A percentile compares a stretch with the other conserved stretches of the same genome.
phyloP scores from a whole-genome alignment of 2,113 vertebrate species.

The Nematolebias whitei region DNA sequence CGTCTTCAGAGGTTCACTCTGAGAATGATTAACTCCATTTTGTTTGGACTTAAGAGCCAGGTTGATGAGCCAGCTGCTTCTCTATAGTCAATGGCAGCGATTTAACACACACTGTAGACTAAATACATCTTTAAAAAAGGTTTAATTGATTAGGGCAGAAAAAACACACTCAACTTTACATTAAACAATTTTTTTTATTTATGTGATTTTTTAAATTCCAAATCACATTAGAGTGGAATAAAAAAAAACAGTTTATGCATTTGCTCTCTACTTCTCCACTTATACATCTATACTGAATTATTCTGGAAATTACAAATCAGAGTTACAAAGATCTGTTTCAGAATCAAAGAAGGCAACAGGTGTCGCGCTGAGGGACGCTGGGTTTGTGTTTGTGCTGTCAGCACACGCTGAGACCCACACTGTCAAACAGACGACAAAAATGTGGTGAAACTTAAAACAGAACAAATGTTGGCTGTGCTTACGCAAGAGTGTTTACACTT shows the following conservation, averaged over 20 bases:
- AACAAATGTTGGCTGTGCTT: conserved; percentile 10
- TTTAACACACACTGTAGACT: too few relatives aligned
- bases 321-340: conserved; percentile 29
- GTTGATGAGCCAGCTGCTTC: neutral
- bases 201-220: conserved; percentile 58
- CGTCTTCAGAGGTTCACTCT: neutral
- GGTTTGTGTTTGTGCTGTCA: neutral
- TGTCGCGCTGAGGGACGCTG: conserved; percentile 10
- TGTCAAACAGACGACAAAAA: conserved; percentile 4
- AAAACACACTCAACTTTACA: conserved; percentile 9
- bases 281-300: neutral
- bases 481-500: conserved; percentile 4
- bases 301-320: neutral
- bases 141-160: neutral
- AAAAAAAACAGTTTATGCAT: conserved; percentile 74
- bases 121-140: too few relatives aligned
- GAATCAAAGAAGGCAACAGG: conserved; percentile 37
- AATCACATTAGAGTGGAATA: conserved; percentile 82
- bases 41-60: too few relatives aligned
- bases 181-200: conserved; percentile 60
- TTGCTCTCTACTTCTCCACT: conserved; percentile 36
- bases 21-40: too few relatives aligned
- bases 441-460: conserved; percentile 14
- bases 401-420: neutral
- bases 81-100: too few relatives aligned